phyloP scores from a whole-genome alignment of 2,888 invertebrate genomes.

The Epinotia nisella region DNA sequence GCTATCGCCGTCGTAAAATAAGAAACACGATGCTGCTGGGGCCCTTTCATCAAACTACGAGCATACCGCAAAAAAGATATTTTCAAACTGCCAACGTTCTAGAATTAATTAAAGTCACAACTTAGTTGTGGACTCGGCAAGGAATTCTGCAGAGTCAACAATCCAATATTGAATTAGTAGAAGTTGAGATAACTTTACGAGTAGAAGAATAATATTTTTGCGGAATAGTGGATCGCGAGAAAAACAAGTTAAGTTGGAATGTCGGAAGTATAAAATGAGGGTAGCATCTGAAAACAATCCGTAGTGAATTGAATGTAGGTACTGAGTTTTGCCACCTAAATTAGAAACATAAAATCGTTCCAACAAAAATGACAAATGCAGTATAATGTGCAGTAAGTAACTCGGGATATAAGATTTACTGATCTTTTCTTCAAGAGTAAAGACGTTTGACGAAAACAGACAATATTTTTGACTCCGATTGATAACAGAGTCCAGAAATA shows the following conservation, averaged over 20 bases:
- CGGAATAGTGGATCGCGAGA: conserved; percentile 10
- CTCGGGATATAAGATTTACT: background rate
- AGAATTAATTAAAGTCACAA: conserved; percentile 38
- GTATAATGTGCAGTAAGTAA: too few relatives aligned
- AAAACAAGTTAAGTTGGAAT: conserved; percentile 28
- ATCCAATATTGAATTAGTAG: conserved; percentile 14
- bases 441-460: conserved; percentile 17
- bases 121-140: conserved; percentile 19
- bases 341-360: background rate
- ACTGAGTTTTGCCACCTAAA: background rate
- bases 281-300: conserved; percentile 6
- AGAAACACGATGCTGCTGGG: conserved; percentile 15
- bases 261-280: background rate
- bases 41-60: conserved; percentile 17
- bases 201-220: conserved; percentile 32
- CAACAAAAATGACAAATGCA: too few relatives aligned
- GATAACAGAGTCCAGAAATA: conserved; percentile 39
- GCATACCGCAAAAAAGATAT: conserved; percentile 22
- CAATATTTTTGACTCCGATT: conserved; percentile 23
- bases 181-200: conserved; percentile 18
- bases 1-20: conserved; percentile 28
- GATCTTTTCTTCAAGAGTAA: background rate
- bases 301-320: background rate
- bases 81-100: conserved; percentile 16
- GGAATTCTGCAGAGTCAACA: conserved; percentile 29